Evolutionary conservation across 2,113 vertebrate species (phyloP).

Genomic region (Motacilla tschutschensis): DNA sequence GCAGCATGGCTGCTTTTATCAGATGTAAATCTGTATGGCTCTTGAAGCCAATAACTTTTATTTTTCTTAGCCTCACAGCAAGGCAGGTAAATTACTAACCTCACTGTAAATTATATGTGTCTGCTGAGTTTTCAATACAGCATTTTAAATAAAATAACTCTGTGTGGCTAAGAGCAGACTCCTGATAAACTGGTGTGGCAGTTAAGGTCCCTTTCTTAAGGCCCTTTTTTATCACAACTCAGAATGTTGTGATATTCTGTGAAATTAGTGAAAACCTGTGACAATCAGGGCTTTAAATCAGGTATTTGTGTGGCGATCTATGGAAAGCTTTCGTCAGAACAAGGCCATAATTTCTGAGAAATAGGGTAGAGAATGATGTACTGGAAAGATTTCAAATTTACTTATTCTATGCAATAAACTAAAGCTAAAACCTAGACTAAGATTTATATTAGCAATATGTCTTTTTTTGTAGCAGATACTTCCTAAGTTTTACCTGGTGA

Average conservation of each 20-base stretch:
- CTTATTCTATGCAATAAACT: background rate
- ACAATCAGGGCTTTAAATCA: background rate
- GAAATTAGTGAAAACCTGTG: background rate
- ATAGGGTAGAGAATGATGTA: background rate
- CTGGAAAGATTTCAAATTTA: background rate
- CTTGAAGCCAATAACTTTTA: background rate
- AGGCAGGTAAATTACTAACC: background rate
- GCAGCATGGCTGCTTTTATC: background rate
- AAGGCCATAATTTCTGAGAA: background rate
- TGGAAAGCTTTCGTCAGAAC: background rate
- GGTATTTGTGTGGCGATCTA: fast-evolving
- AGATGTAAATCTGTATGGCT: background rate
- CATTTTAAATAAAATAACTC: background rate
- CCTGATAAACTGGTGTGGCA: background rate
- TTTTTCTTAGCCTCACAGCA: background rate
- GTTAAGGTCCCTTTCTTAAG: background rate
- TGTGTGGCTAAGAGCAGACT: background rate
- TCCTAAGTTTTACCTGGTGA: background rate
- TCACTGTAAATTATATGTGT: background rate
- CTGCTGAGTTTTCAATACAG: background rate
- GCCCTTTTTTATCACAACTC: background rate
- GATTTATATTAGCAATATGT: background rate
- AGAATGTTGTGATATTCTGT: background rate
- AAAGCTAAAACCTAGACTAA: background rate
- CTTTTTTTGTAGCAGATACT: fast-evolving